Conservation (phyloP, 2,888 invertebrate genomes). For the Arctia plantaginis region DNA sequence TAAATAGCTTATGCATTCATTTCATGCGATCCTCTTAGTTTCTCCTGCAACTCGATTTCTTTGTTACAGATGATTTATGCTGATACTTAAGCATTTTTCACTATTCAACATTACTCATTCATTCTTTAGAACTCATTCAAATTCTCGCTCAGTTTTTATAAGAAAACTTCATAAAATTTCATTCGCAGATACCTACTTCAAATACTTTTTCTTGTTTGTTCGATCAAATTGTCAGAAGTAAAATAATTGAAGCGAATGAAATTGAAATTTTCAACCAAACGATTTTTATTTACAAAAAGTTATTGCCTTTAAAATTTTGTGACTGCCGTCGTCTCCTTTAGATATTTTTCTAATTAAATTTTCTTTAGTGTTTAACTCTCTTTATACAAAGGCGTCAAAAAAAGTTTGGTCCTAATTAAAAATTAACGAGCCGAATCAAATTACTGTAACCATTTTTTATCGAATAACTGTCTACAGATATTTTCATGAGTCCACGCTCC, state of each 20-base stretch:
- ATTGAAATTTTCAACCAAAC: constrained; percentile 18
- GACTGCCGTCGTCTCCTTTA: constrained; percentile 3
- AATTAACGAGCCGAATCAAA: constrained; percentile 48
- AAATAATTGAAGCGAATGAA: constrained; percentile 2
- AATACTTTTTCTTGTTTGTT: constrained; percentile 1
- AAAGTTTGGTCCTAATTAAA: constrained; percentile 44
- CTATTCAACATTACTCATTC: constrained; percentile 59
- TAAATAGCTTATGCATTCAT: constrained; percentile 51
- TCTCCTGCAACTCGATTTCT: constrained; percentile 56
- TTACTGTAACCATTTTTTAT: constrained; percentile 46
- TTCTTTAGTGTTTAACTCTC: constrained; percentile 19
- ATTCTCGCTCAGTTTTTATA: constrained; percentile 46
- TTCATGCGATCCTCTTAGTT: constrained; percentile 51
- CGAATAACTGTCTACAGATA: constrained; percentile 48
- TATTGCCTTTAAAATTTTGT: constrained; percentile 17
- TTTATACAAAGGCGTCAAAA: constrained; percentile 36
- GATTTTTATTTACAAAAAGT: constrained; percentile 13
- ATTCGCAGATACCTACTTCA: constrained; percentile 24
- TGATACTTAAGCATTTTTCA: constrained; percentile 64
- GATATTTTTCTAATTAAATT: constrained; percentile 6
- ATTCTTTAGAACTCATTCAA: constrained; percentile 50
- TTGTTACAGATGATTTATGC: constrained; percentile 66
- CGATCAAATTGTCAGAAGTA: not conserved
- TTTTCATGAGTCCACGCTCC: constrained; percentile 37
- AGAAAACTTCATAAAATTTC: constrained; percentile 36